These are phyloP conservation scores for Marmota flaviventris DNA, from an alignment of 2,113 vertebrate genomes.

Conservation along the genomic window DNA sequence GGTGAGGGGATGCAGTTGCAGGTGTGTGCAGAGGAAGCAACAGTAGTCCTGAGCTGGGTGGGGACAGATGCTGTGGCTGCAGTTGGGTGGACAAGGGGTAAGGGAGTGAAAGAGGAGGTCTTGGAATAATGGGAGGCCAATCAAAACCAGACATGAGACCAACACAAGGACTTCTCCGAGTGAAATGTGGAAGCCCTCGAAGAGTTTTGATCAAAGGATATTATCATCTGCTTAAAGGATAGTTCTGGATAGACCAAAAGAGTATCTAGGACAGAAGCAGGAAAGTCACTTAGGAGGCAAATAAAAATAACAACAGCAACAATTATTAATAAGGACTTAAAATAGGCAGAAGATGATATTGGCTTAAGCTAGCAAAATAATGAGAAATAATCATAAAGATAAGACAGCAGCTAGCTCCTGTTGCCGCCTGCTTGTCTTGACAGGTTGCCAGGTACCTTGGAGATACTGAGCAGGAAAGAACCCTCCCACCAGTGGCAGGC, in stretches of 20 bases:
- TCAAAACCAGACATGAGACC: background rate
- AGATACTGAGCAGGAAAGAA: background rate
- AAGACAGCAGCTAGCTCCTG: background rate
- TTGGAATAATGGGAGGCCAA: background rate
- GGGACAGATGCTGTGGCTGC: background rate
- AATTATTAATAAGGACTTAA: background rate
- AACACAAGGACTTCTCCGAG: background rate
- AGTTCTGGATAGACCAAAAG: background rate
- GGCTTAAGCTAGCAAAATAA: background rate
- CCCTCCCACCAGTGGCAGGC: background rate
- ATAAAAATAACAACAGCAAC: background rate
- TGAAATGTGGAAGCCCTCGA: background rate
- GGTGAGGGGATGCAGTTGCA: background rate
- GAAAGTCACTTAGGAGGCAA: background rate
- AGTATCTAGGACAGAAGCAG: background rate
- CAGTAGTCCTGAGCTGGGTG: background rate
- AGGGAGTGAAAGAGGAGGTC: background rate
- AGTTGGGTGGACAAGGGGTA: fast-evolving
- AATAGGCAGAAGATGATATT: background rate
- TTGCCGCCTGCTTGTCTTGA: background rate
- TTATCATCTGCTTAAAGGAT: background rate
- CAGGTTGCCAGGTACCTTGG: background rate
- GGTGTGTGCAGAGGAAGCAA: background rate
- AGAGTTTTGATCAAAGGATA: background rate
- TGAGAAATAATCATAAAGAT: too few relatives aligned